Percentiles rank a stretch among this genome's conserved stretches.
Evolutionary conservation across 2,888 invertebrate species (phyloP).

Genomic region (Heteromyza rotundicornis): DNA sequence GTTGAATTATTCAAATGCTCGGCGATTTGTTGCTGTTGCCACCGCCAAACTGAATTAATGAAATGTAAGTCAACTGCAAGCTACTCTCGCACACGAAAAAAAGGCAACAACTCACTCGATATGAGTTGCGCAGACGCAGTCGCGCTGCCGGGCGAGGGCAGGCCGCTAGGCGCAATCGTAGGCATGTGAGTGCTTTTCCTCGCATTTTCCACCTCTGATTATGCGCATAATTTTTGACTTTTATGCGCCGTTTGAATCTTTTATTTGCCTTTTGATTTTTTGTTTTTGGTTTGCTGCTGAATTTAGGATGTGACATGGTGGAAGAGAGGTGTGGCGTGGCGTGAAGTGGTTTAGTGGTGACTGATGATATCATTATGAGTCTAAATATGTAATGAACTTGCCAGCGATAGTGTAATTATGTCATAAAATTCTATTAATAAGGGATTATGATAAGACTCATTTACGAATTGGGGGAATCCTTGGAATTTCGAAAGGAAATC

Average conservation of each 20-base stretch:
- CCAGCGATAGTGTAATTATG: slow-evolving; percentile 19
- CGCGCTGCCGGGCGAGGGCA: background rate
- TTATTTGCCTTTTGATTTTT: slow-evolving; percentile 16
- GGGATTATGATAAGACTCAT: no score
- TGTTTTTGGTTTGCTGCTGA: slow-evolving; percentile 1
- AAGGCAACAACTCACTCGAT: slow-evolving; percentile 8
- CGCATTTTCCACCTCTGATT: slow-evolving; percentile 51
- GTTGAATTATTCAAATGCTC: slow-evolving; percentile 53
- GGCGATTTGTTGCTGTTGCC: slow-evolving; percentile 19
- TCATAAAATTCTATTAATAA: no score
- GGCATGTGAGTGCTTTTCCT: slow-evolving; percentile 34
- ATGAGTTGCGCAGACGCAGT: background rate
- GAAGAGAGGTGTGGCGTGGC: slow-evolving; percentile 16
- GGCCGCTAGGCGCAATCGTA: background rate
- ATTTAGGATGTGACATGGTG: slow-evolving; percentile 11
- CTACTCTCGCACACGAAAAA: slow-evolving; percentile 10
- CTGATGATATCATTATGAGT: slow-evolving; percentile 20
- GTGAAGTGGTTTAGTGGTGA: slow-evolving; percentile 10
- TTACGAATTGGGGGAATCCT: no score
- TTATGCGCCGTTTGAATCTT: slow-evolving; percentile 24
- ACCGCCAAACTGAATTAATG: slow-evolving; percentile 6
- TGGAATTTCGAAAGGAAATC: no score
- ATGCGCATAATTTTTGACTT: slow-evolving; percentile 56
- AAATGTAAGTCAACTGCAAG: background rate
- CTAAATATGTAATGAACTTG: slow-evolving; percentile 25